Evolutionary conservation across 1,140 invertebrate genomes (phyloP), one percentile per base, ranked within the genome.

Genomic region (Drosophila varians): DNA sequence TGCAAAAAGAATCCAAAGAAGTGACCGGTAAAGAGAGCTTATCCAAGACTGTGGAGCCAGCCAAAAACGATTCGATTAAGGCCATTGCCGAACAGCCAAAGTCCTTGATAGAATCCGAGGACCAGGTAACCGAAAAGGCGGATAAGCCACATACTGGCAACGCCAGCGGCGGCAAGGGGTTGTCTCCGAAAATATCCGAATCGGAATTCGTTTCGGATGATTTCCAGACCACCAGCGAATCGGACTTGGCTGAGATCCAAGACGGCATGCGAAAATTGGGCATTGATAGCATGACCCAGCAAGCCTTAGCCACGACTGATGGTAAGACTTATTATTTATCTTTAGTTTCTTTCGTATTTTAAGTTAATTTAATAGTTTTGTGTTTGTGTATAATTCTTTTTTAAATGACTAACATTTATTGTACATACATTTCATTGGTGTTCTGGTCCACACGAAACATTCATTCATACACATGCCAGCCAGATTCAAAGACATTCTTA

Each of bases 131-230:
- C 11, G 11, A 25, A 14, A 9, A 21, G 3, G 3, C 18, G 9
- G 43, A 12, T 40, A 18, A 79, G 9, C 28, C 38, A 11, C 60
- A 61, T 18, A 28, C 21, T 19, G 19, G 9, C 9, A 49, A 28
- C 19, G 40, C 45, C 26, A 11, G n/a, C 0, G 28, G 28, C 4
- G 64, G 48, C 43, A 84, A 48, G 51, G 52, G 26, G 11, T 43
- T 66, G 38, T 47, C 57, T 21, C 61, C 40, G 1, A 87, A 87
- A 68, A 82, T 87, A 66, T 88, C 86, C 21, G 90, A 91, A 56
- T 90, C 89, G 61, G 94, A 95, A 90, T 95, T 95, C 92, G 93
- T 95, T 74, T 95, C 94, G 66, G 94, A 95, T 90, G 93, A 93
- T 66, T 93, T 94, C 83, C 93, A 93, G 91, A 92, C 93, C 28